Evolutionary conservation across 2,888 invertebrate genomes (phyloP).

Genomic region (Xestobium rufovillosum): DNA sequence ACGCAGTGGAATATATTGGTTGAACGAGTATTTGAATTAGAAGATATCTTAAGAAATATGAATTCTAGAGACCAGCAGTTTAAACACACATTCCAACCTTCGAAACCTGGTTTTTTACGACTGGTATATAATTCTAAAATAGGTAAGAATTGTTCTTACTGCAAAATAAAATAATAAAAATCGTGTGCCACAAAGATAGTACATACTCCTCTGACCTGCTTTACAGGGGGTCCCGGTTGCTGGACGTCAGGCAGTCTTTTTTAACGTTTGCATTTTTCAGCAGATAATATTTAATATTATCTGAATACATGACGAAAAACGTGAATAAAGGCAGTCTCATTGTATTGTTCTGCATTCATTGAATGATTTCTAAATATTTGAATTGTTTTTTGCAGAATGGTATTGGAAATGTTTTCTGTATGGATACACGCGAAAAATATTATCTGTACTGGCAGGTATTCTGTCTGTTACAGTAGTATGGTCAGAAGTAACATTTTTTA

Average conservation of each 20-base stretch:
- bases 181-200: no score
- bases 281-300: no score
- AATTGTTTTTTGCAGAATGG: conserved; percentile 68
- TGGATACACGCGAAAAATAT: conserved; percentile 65
- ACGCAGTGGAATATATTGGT: conserved; percentile 89
- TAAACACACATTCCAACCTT: conserved; percentile 63
- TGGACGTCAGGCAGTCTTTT: no score
- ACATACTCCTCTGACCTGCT: no score
- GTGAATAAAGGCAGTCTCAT: no score
- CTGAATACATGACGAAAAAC: no score
- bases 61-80: conserved; percentile 51
- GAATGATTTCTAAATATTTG: conserved; percentile 4
- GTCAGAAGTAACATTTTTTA: conserved; percentile 99
- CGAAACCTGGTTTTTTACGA: conserved; percentile 51
- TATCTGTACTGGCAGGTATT: conserved; percentile 64
- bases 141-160: conserved; percentile 44
- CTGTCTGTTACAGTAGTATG: conserved; percentile 93
- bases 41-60: conserved; percentile 80
- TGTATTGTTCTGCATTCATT: no score
- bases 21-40: conserved; percentile 70
- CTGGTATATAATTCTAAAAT: conserved; percentile 59
- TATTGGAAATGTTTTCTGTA: conserved; percentile 88
- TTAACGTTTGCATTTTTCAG: no score
- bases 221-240: no score
- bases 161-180: no score